Evolutionary conservation across 2,888 invertebrate species (phyloP).

Genomic region (Apodemia hepburni): DNA sequence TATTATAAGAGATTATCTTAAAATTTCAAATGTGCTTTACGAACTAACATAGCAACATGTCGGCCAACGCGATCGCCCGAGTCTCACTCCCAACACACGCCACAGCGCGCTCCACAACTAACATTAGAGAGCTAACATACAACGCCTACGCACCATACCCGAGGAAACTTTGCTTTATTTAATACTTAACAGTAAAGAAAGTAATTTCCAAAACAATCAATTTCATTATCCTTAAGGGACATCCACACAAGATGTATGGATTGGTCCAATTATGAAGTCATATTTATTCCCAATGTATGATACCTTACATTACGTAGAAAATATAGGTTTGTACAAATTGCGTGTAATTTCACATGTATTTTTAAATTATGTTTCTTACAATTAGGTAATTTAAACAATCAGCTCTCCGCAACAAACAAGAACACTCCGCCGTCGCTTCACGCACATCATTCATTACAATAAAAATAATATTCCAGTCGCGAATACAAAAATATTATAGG

Average conservation of each 20-base stretch:
- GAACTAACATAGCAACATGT: conserved; percentile 20
- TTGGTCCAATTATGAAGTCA: neutral
- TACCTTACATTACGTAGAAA: neutral
- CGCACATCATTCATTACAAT: neutral
- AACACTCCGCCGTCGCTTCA: neutral
- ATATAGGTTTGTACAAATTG: neutral
- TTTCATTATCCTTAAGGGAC: neutral
- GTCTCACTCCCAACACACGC: conserved; percentile 19
- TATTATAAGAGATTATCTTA: conserved; percentile 56
- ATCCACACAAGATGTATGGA: no score
- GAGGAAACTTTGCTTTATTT: no score
- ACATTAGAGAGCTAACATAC: conserved; percentile 5
- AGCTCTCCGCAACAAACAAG: conserved; percentile 1
- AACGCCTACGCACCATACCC: neutral
- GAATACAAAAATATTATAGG: conserved; percentile 1
- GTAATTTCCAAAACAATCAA: neutral
- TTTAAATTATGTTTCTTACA: neutral
- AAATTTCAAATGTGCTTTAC: conserved; percentile 35
- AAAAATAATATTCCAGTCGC: conserved; percentile 5
- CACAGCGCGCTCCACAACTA: neutral
- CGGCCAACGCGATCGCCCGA: conserved; percentile 21
- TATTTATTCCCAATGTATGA: neutral
- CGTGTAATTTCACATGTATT: neutral
- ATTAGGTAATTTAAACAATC: neutral
- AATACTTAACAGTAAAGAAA: neutral